Conservation (phyloP, 2,113 vertebrate genomes). For the Cathartes aura region DNA sequence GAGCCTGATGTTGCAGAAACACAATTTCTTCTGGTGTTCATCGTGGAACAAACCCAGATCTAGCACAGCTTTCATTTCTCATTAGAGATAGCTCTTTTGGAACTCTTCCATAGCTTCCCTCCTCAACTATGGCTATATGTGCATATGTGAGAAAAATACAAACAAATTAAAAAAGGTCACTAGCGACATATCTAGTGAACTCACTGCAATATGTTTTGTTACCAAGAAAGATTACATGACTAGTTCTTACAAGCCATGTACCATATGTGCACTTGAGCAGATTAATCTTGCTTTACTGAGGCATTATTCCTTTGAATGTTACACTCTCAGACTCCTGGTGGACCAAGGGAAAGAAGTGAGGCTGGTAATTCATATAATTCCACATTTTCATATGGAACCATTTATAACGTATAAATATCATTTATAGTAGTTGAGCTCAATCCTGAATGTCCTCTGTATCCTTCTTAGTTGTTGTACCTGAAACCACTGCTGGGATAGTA, state of each 20-base stretch:
- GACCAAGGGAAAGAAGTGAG: not conserved
- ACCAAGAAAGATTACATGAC: not conserved
- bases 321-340: not conserved
- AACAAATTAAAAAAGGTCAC: not conserved
- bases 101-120: not conserved
- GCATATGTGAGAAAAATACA: not conserved
- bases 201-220: not conserved
- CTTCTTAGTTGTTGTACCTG: not conserved
- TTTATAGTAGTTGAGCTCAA: not conserved
- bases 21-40: not conserved
- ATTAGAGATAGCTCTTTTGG: not conserved
- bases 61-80: not conserved
- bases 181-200: not conserved
- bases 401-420: not conserved
- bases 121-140: not conserved
- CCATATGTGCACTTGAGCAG: not conserved
- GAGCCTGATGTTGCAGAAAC: not conserved
- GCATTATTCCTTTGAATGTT: not conserved
- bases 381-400: not conserved
- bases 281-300: not conserved
- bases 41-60: not conserved
- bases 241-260: not conserved
- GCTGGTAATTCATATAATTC: not conserved
- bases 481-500: not conserved
- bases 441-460: accelerated